Conservation (phyloP, 23 tunicate species). For the Diplosoma virens region DNA sequence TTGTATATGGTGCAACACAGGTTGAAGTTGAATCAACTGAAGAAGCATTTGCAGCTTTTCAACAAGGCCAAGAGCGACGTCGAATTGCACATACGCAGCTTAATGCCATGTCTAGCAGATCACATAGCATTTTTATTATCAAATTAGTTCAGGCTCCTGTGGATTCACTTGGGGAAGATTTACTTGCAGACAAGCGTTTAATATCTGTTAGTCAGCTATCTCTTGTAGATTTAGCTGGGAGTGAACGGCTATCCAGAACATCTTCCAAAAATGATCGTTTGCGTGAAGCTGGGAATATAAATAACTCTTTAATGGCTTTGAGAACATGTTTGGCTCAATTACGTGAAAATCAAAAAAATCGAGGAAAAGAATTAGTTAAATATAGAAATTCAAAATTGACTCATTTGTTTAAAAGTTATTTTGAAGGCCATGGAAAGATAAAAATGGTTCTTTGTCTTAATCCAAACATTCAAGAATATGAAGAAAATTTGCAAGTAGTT, state of each 20-base stretch:
- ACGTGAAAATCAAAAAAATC: slow-evolving; percentile 83
- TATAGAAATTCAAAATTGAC: slow-evolving; percentile 95
- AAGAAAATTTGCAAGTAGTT: slow-evolving; percentile 94
- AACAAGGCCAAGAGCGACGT: slow-evolving; percentile 93
- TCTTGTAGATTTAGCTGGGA: slow-evolving; percentile 97
- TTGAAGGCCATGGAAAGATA: slow-evolving; percentile 93
- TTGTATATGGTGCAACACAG: slow-evolving; percentile 69
- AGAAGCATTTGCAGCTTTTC: slow-evolving; percentile 86
- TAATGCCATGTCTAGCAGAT: slow-evolving; percentile 87
- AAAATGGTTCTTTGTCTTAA: slow-evolving; percentile 94
- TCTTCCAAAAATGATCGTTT: slow-evolving; percentile 83
- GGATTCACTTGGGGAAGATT: slow-evolving; percentile 87
- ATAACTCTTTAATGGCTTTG: slow-evolving; percentile 94
- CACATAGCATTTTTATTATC: slow-evolving; percentile 92
- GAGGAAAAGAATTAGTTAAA: slow-evolving; percentile 70
- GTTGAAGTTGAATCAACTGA: slow-evolving; percentile 83
- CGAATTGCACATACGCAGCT: slow-evolving; percentile 86
- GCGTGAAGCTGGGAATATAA: slow-evolving; percentile 95
- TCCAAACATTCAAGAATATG: slow-evolving; percentile 78
- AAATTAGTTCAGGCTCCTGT: slow-evolving; percentile 95
- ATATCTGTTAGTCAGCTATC: slow-evolving; percentile 74
- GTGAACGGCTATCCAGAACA: slow-evolving; percentile 84
- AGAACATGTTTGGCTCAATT: slow-evolving; percentile 75
- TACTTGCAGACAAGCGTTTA: slow-evolving; percentile 65
- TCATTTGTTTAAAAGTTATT: slow-evolving; percentile 91